Percentiles rank a stretch among this genome's conserved stretches.
Conservation (phyloP, 2,797 vertebrate genomes). For the Macropodus opercularis region DNA sequence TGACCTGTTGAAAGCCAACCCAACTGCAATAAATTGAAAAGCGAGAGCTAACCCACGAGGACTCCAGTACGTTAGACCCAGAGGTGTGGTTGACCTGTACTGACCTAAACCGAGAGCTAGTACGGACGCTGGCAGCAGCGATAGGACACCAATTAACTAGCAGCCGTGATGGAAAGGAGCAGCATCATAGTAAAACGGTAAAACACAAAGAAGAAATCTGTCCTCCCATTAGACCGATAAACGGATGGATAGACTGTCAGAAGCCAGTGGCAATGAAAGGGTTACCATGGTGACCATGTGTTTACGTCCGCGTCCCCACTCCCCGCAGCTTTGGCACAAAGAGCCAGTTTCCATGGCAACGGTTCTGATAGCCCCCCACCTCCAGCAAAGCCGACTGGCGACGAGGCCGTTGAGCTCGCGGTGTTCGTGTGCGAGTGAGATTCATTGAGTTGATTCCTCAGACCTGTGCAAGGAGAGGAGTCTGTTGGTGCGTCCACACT, state of each 20-base stretch:
- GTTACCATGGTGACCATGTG: constrained; percentile 77
- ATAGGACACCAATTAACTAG: no score
- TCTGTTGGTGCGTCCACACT: constrained; percentile 43
- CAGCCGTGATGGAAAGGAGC: no score
- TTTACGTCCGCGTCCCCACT: constrained; percentile 76
- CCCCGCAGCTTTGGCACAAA: constrained; percentile 69
- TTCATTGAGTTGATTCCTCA: constrained; percentile 76
- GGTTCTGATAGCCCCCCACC: constrained; percentile 57
- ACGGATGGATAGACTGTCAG: constrained; percentile 1
- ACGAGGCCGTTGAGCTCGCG: constrained; percentile 41
- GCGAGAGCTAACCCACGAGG: no score
- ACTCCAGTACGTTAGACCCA: no score
- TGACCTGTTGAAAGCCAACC: no score
- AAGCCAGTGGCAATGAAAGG: constrained; percentile 58
- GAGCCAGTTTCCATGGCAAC: constrained; percentile 84
- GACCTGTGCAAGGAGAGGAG: no score
- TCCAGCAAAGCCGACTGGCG: constrained; percentile 36
- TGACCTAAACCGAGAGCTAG: no score
- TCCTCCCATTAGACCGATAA: constrained; percentile 2
- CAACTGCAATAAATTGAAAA: no score
- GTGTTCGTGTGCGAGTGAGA: constrained; percentile 29
- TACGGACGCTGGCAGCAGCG: no score
- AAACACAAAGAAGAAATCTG: background rate
- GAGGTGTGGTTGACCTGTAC: no score
- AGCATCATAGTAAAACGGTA: no score